Evolutionary conservation across 2,888 invertebrate species (phyloP).

Genomic region (Coremacera marginata): DNA sequence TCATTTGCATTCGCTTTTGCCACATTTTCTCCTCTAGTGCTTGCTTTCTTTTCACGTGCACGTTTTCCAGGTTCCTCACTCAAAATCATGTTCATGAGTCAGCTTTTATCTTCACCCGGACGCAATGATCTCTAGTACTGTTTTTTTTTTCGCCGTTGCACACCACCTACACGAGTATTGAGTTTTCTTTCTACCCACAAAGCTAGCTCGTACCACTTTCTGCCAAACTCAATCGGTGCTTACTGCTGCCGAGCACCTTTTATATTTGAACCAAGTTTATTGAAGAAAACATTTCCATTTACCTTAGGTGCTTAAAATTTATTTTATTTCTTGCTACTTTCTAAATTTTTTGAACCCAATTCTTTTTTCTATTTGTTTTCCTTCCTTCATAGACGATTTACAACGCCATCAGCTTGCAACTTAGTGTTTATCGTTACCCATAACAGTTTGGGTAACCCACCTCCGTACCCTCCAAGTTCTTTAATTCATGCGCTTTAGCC

Average conservation of each 20-base stretch:
- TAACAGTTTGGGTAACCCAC: no score
- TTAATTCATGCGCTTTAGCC: not conserved
- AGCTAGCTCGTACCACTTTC: no score
- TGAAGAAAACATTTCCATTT: no score
- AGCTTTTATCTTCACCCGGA: not conserved
- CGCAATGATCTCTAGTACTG: not conserved
- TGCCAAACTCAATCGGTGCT: no score
- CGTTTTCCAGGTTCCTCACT: not conserved
- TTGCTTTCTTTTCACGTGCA: not conserved
- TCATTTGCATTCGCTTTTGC: no score
- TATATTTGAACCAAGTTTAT: no score
- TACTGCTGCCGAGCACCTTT: no score
- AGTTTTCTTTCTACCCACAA: no score
- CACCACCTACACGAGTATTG: not conserved
- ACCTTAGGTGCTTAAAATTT: not conserved
- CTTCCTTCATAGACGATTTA: not conserved
- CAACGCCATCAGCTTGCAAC: not conserved
- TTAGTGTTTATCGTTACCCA: not conserved
- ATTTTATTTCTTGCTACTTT: conserved; percentile 33
- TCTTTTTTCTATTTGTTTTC: conserved; percentile 25
- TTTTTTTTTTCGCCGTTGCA: not conserved
- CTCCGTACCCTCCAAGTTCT: not conserved
- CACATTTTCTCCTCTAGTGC: no score
- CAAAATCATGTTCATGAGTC: not conserved
- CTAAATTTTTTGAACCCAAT: conserved; percentile 17